These are phyloP conservation scores for Ophion ventricosus DNA, from an alignment of 2,888 invertebrate species.

Conservation along the genomic window DNA sequence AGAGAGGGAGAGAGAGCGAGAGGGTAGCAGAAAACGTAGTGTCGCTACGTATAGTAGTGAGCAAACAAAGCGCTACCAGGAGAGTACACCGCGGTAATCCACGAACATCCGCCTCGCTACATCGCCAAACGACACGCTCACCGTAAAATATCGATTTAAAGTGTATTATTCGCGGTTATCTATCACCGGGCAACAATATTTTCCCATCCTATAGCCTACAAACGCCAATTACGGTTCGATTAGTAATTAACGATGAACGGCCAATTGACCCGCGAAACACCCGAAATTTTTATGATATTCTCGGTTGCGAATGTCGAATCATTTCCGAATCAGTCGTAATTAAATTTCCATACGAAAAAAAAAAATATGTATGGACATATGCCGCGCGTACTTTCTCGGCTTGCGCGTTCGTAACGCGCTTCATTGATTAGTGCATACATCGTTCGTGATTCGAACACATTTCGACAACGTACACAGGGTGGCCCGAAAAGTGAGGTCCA, in stretches of 20 bases:
- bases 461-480: neutral
- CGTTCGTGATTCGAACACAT: constrained; percentile 31
- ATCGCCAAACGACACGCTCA: constrained; percentile 28
- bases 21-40: constrained; percentile 18
- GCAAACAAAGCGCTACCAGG: constrained; percentile 42
- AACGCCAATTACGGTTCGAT: constrained; percentile 14
- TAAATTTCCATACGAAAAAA: constrained; percentile 12
- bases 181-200: constrained; percentile 34
- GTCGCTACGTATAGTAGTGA: constrained; percentile 11
- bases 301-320: neutral
- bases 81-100: constrained; percentile 29
- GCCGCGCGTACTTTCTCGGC: neutral
- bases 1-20: neutral
- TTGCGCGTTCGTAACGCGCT: constrained; percentile 28
- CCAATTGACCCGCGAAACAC: neutral
- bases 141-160: constrained; percentile 47
- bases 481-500: neutral
- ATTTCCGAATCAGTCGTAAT: constrained; percentile 2
- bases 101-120: constrained; percentile 34
- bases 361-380: constrained; percentile 13
- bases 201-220: neutral
- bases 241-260: constrained; percentile 34
- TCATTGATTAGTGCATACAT: constrained; percentile 45
- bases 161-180: constrained; percentile 26
- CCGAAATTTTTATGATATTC: constrained; percentile 6